phyloP scores from a whole-genome alignment of 2,797 vertebrate species.

The Carduelis carduelis region DNA sequence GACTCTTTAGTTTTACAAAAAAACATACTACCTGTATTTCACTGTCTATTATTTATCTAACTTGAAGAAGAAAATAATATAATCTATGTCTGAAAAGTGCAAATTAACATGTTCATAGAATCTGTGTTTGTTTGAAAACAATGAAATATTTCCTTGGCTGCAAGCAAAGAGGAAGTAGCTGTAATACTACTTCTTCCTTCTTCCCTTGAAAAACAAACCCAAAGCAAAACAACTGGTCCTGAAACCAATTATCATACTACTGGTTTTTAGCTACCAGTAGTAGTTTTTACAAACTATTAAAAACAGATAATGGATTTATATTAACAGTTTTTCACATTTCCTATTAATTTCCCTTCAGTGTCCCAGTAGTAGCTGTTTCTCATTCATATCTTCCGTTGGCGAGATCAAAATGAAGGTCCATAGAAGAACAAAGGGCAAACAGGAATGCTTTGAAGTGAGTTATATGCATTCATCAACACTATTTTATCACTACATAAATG shows the following conservation, averaged over 20 bases:
- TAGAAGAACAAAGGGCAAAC: neutral
- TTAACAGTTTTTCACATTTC: neutral
- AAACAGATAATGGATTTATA: neutral
- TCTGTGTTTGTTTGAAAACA: neutral
- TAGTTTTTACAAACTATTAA: neutral
- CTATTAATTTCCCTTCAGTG: neutral
- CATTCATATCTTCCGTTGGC: neutral
- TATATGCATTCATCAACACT: neutral
- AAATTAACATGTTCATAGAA: neutral
- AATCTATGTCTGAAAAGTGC: neutral
- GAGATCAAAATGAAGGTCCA: neutral
- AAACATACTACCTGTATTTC: neutral
- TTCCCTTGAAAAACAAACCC: neutral
- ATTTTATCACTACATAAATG: neutral
- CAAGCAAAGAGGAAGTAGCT: neutral
- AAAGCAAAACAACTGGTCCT: neutral
- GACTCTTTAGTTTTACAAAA: neutral
- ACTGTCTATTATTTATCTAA: neutral
- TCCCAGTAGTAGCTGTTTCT: neutral
- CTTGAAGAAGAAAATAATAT: neutral
- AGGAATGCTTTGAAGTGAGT: neutral
- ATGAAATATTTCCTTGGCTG: neutral
- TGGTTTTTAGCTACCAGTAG: neutral
- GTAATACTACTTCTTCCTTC: neutral
- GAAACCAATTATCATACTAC: neutral